Base-by-base conservation (phyloP, 2,888 invertebrate species). In the Drosophila aldrichi region DNA sequence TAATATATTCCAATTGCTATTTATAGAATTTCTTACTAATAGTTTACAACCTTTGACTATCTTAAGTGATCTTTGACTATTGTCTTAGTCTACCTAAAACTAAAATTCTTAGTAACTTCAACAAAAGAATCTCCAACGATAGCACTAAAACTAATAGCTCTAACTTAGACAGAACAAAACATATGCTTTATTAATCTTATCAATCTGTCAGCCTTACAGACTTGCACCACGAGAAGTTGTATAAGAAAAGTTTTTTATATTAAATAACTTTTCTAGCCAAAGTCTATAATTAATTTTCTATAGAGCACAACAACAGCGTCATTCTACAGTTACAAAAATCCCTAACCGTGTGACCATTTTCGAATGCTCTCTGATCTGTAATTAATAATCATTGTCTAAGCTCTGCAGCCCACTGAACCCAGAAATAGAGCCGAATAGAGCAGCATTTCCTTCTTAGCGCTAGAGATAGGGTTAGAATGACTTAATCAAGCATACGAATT, bases 331-430 rank as follows among this genome's bases (percentile, higher is more conserved):
- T 46, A 46, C 7, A 14, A 22, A 44, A 22, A 22, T 18, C 29
- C 10, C 10, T 32, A 29, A 38, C 48, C 68, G 69, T 69, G 69
- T 67, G 69, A 70, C 70, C 69, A 68, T 61, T 68, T 48, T 8
- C 29, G 61, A 44, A 41, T 29, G 46, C 40, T 51, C 36, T 52
- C 36, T 52, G 59, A 74, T 70, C 62, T 67, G 52, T 67, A 79
- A 74, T 77, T 74, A 77, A 79, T 79, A 70, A 66, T 51, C 62
- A 69, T 68, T 74, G 64, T 77, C 62, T 54, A 52, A 57, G 63
- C 59, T 66, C 52, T 22, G 38, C 61, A 60, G 4, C 71, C 71
- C 65, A 75, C 69, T 54, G 41, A 6, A 56, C 43, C 22, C 5
- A 32, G 48, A 16, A 16, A 36, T 52, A 18, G 34, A 7, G 36